phyloP scores from a whole-genome alignment of 1,140 invertebrate species.

The Bombus huntii region DNA sequence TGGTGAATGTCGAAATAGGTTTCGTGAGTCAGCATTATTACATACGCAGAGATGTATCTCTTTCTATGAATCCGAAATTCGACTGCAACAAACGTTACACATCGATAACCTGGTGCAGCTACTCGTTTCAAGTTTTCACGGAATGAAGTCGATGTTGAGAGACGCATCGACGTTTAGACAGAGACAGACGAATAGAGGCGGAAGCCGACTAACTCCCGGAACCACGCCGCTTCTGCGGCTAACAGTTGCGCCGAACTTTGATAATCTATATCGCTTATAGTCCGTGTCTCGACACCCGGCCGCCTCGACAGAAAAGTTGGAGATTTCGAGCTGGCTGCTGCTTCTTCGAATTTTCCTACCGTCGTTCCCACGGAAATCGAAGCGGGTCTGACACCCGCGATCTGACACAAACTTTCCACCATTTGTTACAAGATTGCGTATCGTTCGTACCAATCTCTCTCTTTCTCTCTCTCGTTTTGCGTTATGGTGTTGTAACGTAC shows the following conservation, averaged over 20 bases:
- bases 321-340: neutral
- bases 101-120: neutral
- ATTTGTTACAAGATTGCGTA: conserved; percentile 15
- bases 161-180: conserved; percentile 11
- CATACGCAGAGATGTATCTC: neutral
- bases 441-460: neutral
- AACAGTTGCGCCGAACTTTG: conserved; percentile 75
- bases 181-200: conserved; percentile 5
- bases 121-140: too few species aligned
- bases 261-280: conserved; percentile 76
- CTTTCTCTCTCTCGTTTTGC: too few species aligned
- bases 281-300: conserved; percentile 75
- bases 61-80: conserved; percentile 44
- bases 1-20: too few species aligned
- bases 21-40: too few species aligned
- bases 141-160: too few species aligned
- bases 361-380: conserved; percentile 39
- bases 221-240: conserved; percentile 63
- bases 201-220: conserved; percentile 14
- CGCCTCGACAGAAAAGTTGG: conserved; percentile 66
- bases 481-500: too few species aligned
- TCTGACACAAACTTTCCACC: conserved; percentile 9
- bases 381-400: conserved; percentile 23
- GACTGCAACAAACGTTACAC: neutral
- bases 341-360: conserved; percentile 40